These are phyloP conservation scores for Mormyrus iriodes DNA, from an alignment of 2,113 vertebrate genomes.

Conservation along the genomic window DNA sequence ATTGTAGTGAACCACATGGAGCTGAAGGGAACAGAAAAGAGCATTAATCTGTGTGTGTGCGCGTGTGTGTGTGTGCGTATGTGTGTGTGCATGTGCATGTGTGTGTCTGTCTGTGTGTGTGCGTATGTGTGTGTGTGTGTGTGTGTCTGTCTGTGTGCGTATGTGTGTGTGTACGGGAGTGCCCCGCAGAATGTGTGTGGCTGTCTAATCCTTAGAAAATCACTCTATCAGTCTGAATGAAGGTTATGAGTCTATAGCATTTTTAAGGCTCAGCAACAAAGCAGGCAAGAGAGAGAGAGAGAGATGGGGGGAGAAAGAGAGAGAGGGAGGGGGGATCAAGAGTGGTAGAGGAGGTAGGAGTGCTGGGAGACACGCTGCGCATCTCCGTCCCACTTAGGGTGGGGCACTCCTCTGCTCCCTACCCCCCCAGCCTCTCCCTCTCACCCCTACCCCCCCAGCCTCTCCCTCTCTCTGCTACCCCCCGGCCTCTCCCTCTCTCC, in stretches of 20 bases:
- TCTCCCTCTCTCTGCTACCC: neutral
- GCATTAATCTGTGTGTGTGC: neutral
- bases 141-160: neutral
- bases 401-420: neutral
- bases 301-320: neutral
- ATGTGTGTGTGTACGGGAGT: neutral
- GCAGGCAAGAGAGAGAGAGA: neutral
- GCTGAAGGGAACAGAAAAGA: slow-evolving; percentile 46
- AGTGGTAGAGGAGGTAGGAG: neutral
- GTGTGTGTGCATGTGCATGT: slow-evolving; percentile 7
- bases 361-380: neutral
- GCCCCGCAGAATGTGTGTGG: neutral
- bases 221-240: slow-evolving; percentile 23
- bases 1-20: slow-evolving; percentile 85
- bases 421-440: neutral
- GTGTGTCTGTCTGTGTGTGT: neutral
- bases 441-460: neutral
- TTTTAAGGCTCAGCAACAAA: neutral
- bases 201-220: slow-evolving; percentile 13
- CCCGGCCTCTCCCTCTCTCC: neutral
- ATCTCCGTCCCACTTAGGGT: too few relatives aligned
- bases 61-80: neutral
- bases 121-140: neutral
- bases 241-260: slow-evolving; percentile 9
- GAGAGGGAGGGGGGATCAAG: neutral